Conservation (phyloP, 2,888 invertebrate genomes). For the Dexiosoma caninum region DNA sequence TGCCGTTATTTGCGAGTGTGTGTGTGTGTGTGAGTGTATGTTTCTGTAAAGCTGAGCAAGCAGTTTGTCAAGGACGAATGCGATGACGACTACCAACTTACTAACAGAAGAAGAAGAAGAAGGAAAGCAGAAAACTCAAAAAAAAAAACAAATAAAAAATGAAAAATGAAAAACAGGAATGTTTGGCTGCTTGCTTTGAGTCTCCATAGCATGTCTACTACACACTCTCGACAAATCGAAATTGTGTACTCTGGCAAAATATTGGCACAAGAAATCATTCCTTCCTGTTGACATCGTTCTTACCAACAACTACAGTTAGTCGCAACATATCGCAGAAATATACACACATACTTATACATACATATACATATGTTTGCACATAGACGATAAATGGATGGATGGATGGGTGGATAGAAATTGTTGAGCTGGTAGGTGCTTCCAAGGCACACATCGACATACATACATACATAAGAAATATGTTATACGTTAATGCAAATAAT, state of each 20-base stretch:
- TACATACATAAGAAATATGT: background rate
- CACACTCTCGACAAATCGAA: constrained; percentile 76
- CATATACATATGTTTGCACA: background rate
- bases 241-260: constrained; percentile 77
- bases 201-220: constrained; percentile 60
- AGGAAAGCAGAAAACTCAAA: constrained; percentile 45
- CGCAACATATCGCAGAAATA: constrained; percentile 27
- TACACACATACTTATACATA: background rate
- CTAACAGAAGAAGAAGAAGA: constrained; percentile 65
- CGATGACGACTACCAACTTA: constrained; percentile 44
- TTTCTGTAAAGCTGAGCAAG: constrained; percentile 54
- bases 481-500: constrained; percentile 3
- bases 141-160: constrained; percentile 60
- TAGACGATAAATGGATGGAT: constrained; percentile 1
- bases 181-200: constrained; percentile 51
- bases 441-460: background rate
- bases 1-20: constrained; percentile 10
- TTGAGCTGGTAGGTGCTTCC: background rate
- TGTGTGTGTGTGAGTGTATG: background rate
- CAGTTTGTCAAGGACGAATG: constrained; percentile 64
- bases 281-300: constrained; percentile 72
- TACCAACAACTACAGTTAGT: constrained; percentile 47
- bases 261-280: constrained; percentile 78
- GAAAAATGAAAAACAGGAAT: constrained; percentile 52
- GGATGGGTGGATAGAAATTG: constrained; percentile 13